These are phyloP conservation scores for Anoplopoma fimbria DNA, from an alignment of 2,113 vertebrate species.

Conservation along the genomic window DNA sequence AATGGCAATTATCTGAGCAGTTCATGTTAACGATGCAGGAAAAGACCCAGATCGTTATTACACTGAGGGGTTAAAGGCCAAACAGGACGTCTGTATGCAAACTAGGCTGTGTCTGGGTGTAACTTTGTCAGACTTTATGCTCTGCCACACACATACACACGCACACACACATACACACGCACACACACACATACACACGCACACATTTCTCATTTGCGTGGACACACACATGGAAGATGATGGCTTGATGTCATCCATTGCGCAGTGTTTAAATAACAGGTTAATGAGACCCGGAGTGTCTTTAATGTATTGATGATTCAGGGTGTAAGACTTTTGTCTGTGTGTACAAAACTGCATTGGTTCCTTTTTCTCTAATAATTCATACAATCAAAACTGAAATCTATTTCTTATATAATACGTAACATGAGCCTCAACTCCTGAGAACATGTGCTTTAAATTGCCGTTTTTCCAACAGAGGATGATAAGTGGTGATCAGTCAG, in stretches of 20 bases:
- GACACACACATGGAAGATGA: not conserved
- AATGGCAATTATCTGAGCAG: constrained; percentile 47
- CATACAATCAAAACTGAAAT: not conserved
- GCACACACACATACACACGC: not conserved
- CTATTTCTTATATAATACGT: not conserved
- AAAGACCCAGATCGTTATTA: constrained; percentile 43
- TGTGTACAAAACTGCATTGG: not conserved
- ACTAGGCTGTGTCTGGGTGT: constrained; percentile 28
- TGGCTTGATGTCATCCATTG: not conserved
- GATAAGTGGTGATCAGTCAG: not conserved
- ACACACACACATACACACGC: not conserved
- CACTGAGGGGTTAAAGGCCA: constrained; percentile 45
- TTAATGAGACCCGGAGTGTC: not conserved
- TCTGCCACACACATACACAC: not conserved
- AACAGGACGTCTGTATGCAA: constrained; percentile 57
- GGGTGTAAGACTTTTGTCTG: not conserved
- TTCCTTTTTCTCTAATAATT: not conserved
- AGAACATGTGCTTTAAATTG: not conserved
- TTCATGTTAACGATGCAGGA: constrained; percentile 55
- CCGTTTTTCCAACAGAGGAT: not conserved
- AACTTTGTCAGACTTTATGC: not conserved
- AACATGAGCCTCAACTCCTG: not conserved
- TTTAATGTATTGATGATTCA: not conserved
- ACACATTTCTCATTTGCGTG: constrained; percentile 1
- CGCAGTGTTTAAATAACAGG: constrained; percentile 1